phyloP scores from a whole-genome alignment of 2,797 vertebrate genomes.

The Percopsis omiscomaycus region DNA sequence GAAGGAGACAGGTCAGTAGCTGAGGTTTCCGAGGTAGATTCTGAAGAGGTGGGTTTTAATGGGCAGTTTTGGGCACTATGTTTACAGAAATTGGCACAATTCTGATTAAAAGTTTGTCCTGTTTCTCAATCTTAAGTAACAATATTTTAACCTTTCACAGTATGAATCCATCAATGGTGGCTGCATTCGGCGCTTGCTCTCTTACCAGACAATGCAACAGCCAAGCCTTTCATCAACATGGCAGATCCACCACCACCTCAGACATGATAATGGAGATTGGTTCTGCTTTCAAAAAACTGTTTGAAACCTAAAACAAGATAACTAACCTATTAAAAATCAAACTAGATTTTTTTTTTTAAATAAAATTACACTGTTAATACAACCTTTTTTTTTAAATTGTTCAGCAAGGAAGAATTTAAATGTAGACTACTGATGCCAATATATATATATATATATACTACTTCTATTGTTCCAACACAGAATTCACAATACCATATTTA shows the following conservation, averaged over 20 bases:
- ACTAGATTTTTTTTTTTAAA: not conserved
- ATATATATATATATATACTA: too few relatives aligned
- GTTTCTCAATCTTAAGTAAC: slow-evolving; percentile 8
- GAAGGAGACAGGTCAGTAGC: too few relatives aligned
- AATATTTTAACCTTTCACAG: slow-evolving; percentile 59
- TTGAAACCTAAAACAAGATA: slow-evolving; percentile 83
- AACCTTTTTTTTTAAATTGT: too few relatives aligned
- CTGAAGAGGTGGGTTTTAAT: not conserved
- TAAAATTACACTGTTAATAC: not conserved
- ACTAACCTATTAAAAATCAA: not conserved
- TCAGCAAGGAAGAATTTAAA: too few relatives aligned
- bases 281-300: slow-evolving; percentile 88
- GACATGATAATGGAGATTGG: slow-evolving; percentile 96
- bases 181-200: slow-evolving; percentile 89
- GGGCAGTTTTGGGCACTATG: not conserved
- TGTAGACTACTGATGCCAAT: too few relatives aligned
- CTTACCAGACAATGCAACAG: slow-evolving; percentile 92
- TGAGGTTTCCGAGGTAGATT: too few relatives aligned
- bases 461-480: too few relatives aligned
- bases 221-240: slow-evolving; percentile 89
- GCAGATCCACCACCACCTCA: slow-evolving; percentile 90
- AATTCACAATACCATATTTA: slow-evolving; percentile 1
- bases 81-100: not conserved
- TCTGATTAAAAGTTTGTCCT: not conserved
- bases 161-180: slow-evolving; percentile 88